These are phyloP conservation scores for Anarrhichthys ocellatus DNA, from an alignment of 2,113 vertebrate genomes.

Conservation along the genomic window DNA sequence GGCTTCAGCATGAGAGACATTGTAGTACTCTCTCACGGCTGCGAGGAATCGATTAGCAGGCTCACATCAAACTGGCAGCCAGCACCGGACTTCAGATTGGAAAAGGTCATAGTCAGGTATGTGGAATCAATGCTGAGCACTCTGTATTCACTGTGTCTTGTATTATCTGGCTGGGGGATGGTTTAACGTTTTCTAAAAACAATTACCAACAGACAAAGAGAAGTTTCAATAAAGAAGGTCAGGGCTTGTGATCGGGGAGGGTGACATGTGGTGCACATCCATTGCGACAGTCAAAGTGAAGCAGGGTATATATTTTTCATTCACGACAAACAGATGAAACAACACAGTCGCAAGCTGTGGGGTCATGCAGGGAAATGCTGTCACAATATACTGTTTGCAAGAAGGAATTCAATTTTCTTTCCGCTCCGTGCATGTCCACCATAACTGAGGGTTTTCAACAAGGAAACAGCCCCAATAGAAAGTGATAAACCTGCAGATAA, in stretches of 20 bases:
- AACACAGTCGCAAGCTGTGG: conserved; percentile 57
- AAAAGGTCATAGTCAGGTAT: conserved; percentile 79
- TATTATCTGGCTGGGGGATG: conserved; percentile 62
- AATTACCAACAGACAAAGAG: conserved; percentile 77
- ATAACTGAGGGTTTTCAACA: conserved; percentile 53
- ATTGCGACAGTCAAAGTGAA: conserved; percentile 64
- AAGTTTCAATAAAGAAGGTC: conserved; percentile 71
- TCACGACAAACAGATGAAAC: conserved; percentile 71
- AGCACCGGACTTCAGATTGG: conserved; percentile 68
- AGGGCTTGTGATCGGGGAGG: conserved; percentile 52
- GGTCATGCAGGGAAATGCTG: conserved; percentile 54
- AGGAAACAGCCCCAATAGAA: conserved; percentile 57
- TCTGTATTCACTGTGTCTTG: conserved; percentile 74
- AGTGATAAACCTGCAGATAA: conserved; percentile 65
- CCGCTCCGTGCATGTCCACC: conserved; percentile 50
- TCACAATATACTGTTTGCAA: conserved; percentile 70
- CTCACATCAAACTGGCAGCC: conserved; percentile 74
- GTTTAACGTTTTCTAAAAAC: conserved; percentile 70
- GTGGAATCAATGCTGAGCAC: conserved; percentile 75
- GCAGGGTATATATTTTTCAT: conserved; percentile 62
- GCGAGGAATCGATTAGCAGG: conserved; percentile 66
- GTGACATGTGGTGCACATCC: conserved; percentile 57
- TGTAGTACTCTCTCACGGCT: conserved; percentile 53
- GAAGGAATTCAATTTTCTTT: conserved; percentile 69
- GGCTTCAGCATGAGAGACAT: conserved; percentile 54